Conservation (phyloP, 2,888 invertebrate species). For the Alentia gelatinosa region DNA sequence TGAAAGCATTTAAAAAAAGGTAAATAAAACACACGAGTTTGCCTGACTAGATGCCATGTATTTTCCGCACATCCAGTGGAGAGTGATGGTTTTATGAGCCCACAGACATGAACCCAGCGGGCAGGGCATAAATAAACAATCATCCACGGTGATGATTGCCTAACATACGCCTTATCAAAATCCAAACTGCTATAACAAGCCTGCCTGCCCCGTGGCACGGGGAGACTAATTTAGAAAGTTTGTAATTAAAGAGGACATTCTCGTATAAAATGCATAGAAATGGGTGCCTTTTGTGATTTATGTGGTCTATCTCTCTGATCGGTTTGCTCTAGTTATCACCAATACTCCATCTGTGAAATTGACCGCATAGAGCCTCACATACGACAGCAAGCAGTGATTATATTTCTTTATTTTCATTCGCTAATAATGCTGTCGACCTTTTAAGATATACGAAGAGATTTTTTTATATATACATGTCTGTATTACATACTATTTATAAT, state of each 20-base stretch:
- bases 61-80: not conserved
- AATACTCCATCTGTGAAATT: not conserved
- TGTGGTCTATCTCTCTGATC: not conserved
- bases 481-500: too few species aligned
- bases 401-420: too few species aligned
- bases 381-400: too few species aligned
- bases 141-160: not conserved
- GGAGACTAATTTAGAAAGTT: constrained; percentile 3
- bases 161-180: not conserved
- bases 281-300: not conserved
- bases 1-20: too few species aligned
- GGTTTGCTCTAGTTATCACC: not conserved
- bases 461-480: too few species aligned
- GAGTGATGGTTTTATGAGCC: not conserved
- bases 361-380: not conserved
- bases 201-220: not conserved
- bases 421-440: too few species aligned
- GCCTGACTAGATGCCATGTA: constrained; percentile 31
- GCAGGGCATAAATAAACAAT: not conserved
- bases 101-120: not conserved
- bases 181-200: not conserved
- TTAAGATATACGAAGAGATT: too few species aligned
- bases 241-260: not conserved
- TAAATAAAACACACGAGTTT: not conserved
- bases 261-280: not conserved